Conservation (phyloP, 1,140 invertebrate genomes). For the Branchinecta lynchi region DNA sequence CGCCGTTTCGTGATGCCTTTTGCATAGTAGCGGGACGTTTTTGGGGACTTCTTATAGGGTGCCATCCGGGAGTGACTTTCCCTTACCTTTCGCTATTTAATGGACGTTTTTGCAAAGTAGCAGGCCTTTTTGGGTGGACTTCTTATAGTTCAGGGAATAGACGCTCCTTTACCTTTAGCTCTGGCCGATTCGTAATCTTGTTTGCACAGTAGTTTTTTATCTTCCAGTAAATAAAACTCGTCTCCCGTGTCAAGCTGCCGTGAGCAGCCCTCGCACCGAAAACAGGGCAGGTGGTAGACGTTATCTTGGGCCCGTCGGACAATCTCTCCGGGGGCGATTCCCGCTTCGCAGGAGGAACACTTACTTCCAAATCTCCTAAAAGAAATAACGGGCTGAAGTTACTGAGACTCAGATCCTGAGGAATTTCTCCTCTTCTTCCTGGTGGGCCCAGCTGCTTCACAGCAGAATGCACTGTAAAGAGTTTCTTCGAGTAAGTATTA, state of each 20-base stretch:
- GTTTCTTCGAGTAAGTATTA: too few species aligned
- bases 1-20: too few species aligned
- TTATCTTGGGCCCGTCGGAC: conserved; percentile 82
- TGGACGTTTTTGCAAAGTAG: not conserved
- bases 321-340: conserved; percentile 88
- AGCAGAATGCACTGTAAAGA: too few species aligned
- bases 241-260: conserved; percentile 91
- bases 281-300: conserved; percentile 94
- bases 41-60: too few species aligned
- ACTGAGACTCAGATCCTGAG: too few species aligned
- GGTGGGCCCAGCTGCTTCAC: too few species aligned
- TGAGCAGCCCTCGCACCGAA: conserved; percentile 86
- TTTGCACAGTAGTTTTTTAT: conserved; percentile 92
- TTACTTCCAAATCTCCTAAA: conserved; percentile 88
- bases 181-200: conserved; percentile 90
- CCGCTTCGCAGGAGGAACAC: conserved; percentile 89
- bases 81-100: not conserved
- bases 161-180: conserved; percentile 55
- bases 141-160: conserved; percentile 32
- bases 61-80: too few species aligned
- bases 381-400: not conserved
- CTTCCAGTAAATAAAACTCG: conserved; percentile 96
- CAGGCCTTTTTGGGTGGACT: not conserved
- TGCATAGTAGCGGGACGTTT: too few species aligned
- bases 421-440: too few species aligned